Conservation (phyloP, 53 echinoderm and acorn worm genomes). For the Pentamera pediparva region DNA sequence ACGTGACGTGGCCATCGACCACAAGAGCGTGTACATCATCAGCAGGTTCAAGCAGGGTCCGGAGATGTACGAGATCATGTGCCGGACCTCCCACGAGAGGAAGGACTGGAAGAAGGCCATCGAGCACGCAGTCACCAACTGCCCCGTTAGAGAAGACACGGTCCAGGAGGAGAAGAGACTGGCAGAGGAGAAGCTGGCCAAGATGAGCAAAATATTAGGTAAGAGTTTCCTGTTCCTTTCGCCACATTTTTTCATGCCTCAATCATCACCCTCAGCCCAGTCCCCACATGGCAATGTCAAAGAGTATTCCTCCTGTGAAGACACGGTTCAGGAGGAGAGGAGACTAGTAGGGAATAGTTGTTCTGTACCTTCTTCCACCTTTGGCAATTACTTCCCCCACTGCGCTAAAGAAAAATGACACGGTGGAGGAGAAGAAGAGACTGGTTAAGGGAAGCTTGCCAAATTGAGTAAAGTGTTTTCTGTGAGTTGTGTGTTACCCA, state of each 20-base stretch:
- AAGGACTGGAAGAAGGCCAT: constrained; percentile 69
- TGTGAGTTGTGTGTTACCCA: too few species aligned
- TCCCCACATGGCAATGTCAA: too few species aligned
- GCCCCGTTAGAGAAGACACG: constrained; percentile 54
- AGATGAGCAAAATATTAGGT: constrained; percentile 83
- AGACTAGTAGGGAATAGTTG: too few species aligned
- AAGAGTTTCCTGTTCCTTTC: constrained; percentile 7
- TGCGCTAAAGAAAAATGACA: too few species aligned
- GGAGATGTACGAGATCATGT: constrained; percentile 95
- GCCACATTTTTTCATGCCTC: neutral
- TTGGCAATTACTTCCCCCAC: too few species aligned
- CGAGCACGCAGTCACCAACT: constrained; percentile 72
- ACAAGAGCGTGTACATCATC: constrained; percentile 87
- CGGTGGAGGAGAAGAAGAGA: too few species aligned
- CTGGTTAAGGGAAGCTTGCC: too few species aligned
- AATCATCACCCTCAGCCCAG: neutral
- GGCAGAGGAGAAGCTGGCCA: constrained; percentile 69
- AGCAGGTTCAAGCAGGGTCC: constrained; percentile 73
- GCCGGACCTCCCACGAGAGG: constrained; percentile 50
- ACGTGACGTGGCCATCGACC: constrained; percentile 87
- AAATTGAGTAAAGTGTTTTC: too few species aligned
- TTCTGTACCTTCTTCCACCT: too few species aligned
- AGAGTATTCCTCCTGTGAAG: too few species aligned
- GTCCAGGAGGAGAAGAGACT: constrained; percentile 62
- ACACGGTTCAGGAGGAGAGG: too few species aligned